Evolutionary conservation across 2,888 invertebrate species (phyloP).

Genomic region (Xanthorhoe designata): DNA sequence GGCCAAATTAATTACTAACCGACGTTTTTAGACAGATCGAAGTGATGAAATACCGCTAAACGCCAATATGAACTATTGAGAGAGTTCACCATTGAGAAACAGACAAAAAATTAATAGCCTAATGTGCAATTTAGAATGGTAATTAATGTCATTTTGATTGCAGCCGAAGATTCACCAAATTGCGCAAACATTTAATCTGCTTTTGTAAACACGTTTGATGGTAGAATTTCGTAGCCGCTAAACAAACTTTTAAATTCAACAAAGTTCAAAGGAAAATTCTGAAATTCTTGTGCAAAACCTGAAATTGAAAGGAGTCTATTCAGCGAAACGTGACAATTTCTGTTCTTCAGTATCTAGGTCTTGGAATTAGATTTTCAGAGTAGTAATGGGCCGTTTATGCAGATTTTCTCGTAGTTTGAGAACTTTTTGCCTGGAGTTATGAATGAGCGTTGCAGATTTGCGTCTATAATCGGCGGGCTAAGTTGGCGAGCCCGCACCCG

Average conservation of each 20-base stretch:
- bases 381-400: constrained; percentile 74
- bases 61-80: constrained; percentile 51
- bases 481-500: constrained; percentile 5
- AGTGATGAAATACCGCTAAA: constrained; percentile 52
- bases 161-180: constrained; percentile 29
- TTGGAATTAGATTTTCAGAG: constrained; percentile 65
- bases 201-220: constrained; percentile 8
- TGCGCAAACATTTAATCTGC: constrained; percentile 28
- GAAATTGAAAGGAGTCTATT: constrained; percentile 43
- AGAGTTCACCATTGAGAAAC: constrained; percentile 44
- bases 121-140: constrained; percentile 32
- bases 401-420: constrained; percentile 65
- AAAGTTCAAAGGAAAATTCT: constrained; percentile 22
- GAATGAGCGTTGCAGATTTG: constrained; percentile 74
- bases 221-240: constrained; percentile 7
- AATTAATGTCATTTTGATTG: constrained; percentile 39
- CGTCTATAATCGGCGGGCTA: constrained; percentile 62
- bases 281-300: constrained; percentile 37
- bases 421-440: constrained; percentile 71
- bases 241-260: constrained; percentile 24
- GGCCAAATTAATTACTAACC: constrained; percentile 60
- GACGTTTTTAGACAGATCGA: constrained; percentile 51
- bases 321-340: constrained; percentile 50
- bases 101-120: constrained; percentile 36
- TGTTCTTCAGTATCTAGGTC: constrained; percentile 57